Conservation (phyloP, 2,113 vertebrate genomes). For the Danionella cerebrum region DNA sequence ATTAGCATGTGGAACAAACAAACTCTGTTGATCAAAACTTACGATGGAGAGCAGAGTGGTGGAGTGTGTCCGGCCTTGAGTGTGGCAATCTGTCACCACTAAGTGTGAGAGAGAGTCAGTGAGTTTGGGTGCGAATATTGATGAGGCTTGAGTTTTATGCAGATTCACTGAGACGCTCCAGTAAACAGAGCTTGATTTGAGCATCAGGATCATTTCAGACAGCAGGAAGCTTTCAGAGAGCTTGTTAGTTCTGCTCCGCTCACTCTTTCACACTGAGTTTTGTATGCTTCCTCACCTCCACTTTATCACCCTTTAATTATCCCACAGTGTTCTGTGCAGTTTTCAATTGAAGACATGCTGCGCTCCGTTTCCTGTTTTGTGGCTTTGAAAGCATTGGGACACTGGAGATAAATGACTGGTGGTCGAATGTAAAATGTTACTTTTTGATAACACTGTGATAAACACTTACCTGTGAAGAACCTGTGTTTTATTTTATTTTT, state of each 20-base stretch:
- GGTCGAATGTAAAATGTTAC: no score
- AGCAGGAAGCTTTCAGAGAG: constrained; percentile 32
- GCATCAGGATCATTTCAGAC: constrained; percentile 46
- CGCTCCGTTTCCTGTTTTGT: not conserved
- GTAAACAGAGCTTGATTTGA: constrained; percentile 56
- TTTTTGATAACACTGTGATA: no score
- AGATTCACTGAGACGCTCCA: constrained; percentile 34
- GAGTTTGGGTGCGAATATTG: constrained; percentile 54
- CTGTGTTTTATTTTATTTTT: no score
- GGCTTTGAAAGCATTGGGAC: not conserved
- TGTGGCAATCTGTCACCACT: not conserved
- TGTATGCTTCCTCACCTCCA: not conserved
- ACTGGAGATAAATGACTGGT: no score
- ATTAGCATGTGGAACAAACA: not conserved
- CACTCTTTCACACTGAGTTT: not conserved
- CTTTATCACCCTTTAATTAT: not conserved
- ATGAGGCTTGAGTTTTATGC: constrained; percentile 51
- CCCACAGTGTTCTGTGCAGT: not conserved
- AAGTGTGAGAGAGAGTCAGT: constrained; percentile 7
- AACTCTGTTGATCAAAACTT: not conserved
- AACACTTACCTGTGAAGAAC: no score
- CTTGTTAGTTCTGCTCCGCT: constrained; percentile 22
- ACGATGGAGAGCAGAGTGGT: not conserved
- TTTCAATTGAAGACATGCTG: not conserved
- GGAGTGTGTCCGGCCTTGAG: not conserved